Conservation (phyloP, 1,140 invertebrate species). For the Panagrolaimus sp. region DNA sequence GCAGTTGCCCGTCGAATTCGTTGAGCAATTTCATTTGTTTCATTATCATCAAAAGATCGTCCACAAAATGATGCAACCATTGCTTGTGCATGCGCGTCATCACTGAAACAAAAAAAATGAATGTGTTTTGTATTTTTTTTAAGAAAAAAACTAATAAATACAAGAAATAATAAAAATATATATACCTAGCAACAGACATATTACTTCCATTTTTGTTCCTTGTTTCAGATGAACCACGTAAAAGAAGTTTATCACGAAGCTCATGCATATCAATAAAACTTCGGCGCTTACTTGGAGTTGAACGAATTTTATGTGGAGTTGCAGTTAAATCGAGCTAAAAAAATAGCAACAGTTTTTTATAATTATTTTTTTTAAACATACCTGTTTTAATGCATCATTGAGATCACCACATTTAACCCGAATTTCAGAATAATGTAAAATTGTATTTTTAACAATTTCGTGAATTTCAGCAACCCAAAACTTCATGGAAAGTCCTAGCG, state of each 20-base stretch:
- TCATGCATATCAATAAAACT: constrained; percentile 57
- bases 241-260: constrained; percentile 53
- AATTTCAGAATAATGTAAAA: constrained; percentile 54
- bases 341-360: not conserved
- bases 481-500: constrained; percentile 57
- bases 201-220: constrained; percentile 55
- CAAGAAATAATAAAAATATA: too few species aligned
- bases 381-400: constrained; percentile 57
- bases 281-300: constrained; percentile 54
- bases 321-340: constrained; percentile 54
- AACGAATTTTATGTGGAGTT: constrained; percentile 58
- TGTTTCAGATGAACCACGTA: constrained; percentile 46
- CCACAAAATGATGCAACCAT: constrained; percentile 58
- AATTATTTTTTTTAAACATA: constrained; percentile 20
- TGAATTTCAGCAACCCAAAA: constrained; percentile 58
- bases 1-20: constrained; percentile 54
- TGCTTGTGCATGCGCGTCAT: constrained; percentile 58
- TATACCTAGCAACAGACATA: constrained; percentile 57
- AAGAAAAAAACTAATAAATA: not conserved
- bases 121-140: not conserved
- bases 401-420: constrained; percentile 56
- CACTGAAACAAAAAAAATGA: constrained; percentile 40
- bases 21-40: constrained; percentile 58
- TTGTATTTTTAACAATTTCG: constrained; percentile 58
- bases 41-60: constrained; percentile 57